Conservation (phyloP, 2,888 invertebrate species). For the Aleiodes testaceus region DNA sequence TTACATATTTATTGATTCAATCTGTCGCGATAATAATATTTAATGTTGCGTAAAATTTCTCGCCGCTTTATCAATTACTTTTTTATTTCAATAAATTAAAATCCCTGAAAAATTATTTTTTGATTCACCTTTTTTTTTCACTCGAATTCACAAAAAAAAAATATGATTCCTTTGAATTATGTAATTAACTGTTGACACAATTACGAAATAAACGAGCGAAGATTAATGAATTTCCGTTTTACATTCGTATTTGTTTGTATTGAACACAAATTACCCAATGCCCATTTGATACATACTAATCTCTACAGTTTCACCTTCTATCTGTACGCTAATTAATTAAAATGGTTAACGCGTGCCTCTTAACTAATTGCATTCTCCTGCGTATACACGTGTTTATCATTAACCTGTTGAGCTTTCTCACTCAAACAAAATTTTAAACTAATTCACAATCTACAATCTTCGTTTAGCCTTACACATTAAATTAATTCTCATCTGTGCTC, state of each 20-base stretch:
- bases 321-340: constrained; percentile 28
- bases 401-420: constrained; percentile 15
- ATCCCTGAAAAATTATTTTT: not conserved
- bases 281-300: constrained; percentile 3
- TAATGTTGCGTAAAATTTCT: constrained; percentile 26
- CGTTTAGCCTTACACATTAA: not conserved
- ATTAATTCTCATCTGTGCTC: no score
- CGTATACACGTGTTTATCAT: constrained; percentile 26
- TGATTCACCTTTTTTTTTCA: no score
- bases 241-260: no score
- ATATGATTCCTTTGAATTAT: no score
- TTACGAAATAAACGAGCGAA: no score
- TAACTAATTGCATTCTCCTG: constrained; percentile 24
- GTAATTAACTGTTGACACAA: no score
- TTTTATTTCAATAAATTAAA: constrained; percentile 1
- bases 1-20: constrained; percentile 15
- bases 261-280: not conserved
- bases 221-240: no score
- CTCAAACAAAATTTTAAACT: not conserved
- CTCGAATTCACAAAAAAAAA: no score
- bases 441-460: constrained; percentile 13
- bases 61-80: not conserved
- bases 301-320: not conserved
- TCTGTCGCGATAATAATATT: constrained; percentile 2
- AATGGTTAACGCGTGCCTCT: constrained; percentile 26